Conservation (phyloP, 1,140 invertebrate genomes). For the Bombus affinis region DNA sequence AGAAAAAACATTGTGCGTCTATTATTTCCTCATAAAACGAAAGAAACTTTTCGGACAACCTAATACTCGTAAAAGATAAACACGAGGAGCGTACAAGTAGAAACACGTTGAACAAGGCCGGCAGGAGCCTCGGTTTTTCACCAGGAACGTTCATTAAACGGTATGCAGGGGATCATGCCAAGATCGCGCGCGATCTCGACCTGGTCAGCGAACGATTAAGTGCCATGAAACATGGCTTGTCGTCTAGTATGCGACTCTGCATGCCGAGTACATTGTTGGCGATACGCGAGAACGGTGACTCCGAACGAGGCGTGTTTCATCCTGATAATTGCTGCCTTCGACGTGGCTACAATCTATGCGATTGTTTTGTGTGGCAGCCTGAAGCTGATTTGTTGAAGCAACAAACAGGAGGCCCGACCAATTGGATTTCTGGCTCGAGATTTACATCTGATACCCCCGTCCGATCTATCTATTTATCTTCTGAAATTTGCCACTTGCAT, state of each 20-base stretch:
- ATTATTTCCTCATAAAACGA: no score
- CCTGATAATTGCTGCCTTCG: conserved; percentile 24
- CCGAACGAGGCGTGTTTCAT: conserved; percentile 18
- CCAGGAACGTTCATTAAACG: neutral
- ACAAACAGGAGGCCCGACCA: neutral
- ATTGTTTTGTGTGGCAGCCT: neutral
- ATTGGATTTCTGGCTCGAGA: neutral
- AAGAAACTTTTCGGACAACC: no score
- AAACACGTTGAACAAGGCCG: neutral
- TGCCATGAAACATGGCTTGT: conserved; percentile 42
- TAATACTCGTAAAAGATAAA: neutral
- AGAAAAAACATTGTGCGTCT: no score
- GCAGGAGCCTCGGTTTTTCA: neutral
- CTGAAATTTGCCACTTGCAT: neutral
- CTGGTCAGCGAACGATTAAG: conserved; percentile 32
- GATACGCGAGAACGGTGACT: conserved; percentile 7
- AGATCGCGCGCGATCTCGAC: conserved; percentile 39
- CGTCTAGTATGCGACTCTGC: conserved; percentile 33
- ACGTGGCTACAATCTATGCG: neutral
- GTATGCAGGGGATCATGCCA: conserved; percentile 16
- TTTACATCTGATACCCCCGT: neutral
- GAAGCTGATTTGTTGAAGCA: neutral
- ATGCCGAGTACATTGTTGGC: conserved; percentile 28
- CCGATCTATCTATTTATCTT: neutral
- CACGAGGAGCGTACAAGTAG: neutral